Conservation (phyloP, 1,140 invertebrate genomes). For the Lasioglossum albipes region DNA sequence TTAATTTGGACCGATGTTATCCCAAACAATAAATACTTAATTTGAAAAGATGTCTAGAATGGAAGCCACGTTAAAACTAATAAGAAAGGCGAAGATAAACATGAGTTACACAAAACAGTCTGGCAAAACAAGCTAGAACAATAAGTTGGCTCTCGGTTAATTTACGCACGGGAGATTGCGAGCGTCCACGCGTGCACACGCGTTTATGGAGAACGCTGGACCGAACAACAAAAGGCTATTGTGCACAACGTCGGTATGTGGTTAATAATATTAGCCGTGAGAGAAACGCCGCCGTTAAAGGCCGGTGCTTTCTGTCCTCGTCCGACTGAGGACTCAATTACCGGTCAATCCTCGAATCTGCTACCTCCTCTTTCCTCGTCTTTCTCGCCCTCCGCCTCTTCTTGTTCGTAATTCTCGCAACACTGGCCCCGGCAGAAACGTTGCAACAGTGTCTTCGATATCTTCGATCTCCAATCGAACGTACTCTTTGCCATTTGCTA, state of each 20-base stretch:
- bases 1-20: too few relatives aligned
- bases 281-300: constrained; percentile 61
- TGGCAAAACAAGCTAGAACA: too few relatives aligned
- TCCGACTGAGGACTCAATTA: constrained; percentile 71
- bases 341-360: constrained; percentile 57
- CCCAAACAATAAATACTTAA: not conserved
- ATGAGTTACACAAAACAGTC: not conserved
- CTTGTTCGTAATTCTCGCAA: not conserved
- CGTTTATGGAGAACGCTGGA: not conserved
- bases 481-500: constrained; percentile 6
- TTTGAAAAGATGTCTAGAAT: too few relatives aligned
- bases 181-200: constrained; percentile 8
- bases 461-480: not conserved
- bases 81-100: not conserved
- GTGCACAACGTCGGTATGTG: constrained; percentile 61
- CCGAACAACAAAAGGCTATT: constrained; percentile 71
- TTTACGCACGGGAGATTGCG: constrained; percentile 51
- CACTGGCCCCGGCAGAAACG: not conserved
- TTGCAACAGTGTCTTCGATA: not conserved
- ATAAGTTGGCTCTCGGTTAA: constrained; percentile 35
- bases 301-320: constrained; percentile 61
- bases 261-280: constrained; percentile 73
- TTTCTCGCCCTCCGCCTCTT: not conserved
- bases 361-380: constrained; percentile 32
- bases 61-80: not conserved